Evolutionary conservation across 37 sponge, comb jelly and placozoan species (phyloP).

Genomic region (Spongilla lacustris): DNA sequence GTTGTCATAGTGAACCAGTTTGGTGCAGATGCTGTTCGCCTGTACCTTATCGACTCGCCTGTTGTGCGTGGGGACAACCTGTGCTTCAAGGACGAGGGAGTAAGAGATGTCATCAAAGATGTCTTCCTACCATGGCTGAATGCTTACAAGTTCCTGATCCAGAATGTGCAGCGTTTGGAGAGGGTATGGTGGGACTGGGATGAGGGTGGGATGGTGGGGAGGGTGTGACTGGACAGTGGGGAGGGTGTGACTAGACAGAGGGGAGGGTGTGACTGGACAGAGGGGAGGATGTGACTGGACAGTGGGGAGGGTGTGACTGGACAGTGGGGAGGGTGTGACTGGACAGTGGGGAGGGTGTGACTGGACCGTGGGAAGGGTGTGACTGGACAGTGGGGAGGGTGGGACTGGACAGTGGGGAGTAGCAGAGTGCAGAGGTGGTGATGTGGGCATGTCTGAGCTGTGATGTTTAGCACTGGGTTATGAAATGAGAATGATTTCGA

Average conservation of each 20-base stretch:
- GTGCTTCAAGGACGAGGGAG: constrained; percentile 91
- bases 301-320: too few species aligned
- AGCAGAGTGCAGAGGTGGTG: not conserved
- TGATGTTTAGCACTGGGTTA: not conserved
- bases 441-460: not conserved
- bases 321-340: too few species aligned
- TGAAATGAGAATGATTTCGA: not conserved
- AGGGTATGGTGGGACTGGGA: too few species aligned
- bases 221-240: not conserved
- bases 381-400: too few species aligned
- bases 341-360: too few species aligned
- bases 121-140: constrained; percentile 99
- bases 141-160: constrained; percentile 96
- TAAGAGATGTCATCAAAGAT: constrained; percentile 95
- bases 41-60: constrained; percentile 96
- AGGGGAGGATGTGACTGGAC: too few species aligned
- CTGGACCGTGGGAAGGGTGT: too few species aligned
- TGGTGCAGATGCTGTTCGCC: constrained; percentile 94
- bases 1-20: constrained; percentile 81
- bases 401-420: too few species aligned
- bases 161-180: constrained; percentile 81
- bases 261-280: not conserved
- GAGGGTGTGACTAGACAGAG: not conserved
- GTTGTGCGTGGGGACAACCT: constrained; percentile 95
- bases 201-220: not conserved